Percentiles rank a stretch among this genome's conserved stretches.
Conservation (phyloP, 2,113 vertebrate genomes). For the Thymallus thymallus region DNA sequence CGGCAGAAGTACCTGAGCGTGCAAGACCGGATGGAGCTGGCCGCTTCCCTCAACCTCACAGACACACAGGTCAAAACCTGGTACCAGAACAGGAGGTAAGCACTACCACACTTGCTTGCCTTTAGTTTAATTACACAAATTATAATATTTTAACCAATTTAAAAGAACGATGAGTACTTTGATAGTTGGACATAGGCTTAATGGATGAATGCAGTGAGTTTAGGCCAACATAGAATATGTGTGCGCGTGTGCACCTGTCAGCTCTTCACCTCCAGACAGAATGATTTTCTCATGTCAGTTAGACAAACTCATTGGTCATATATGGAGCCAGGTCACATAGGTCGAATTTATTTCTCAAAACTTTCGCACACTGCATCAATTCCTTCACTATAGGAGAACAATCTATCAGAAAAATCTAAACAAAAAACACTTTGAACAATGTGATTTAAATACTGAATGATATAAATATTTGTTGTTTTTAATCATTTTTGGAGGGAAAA, state of each 20-base stretch:
- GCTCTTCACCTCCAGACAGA: not conserved
- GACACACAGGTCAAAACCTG: conserved; percentile 99
- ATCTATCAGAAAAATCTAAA: not conserved
- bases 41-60: conserved; percentile 96
- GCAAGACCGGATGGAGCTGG: conserved; percentile 98
- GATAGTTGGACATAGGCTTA: too few relatives aligned
- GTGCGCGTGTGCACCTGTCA: conserved; percentile 1
- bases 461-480: not conserved
- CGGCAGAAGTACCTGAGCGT: conserved; percentile 96
- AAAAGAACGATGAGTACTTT: too few relatives aligned
- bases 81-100: conserved; percentile 99
- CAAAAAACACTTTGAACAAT: not conserved
- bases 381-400: not conserved
- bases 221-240: not conserved
- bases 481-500: not conserved
- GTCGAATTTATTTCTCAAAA: not conserved
- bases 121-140: not conserved
- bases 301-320: not conserved
- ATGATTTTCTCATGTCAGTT: not conserved
- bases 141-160: not conserved
- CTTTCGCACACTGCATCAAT: not conserved
- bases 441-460: not conserved
- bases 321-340: not conserved
- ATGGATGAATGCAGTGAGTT: not conserved
- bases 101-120: not conserved